Base-by-base conservation (phyloP, 2,797 vertebrate genomes). In the Euphonia xanthogaster region DNA sequence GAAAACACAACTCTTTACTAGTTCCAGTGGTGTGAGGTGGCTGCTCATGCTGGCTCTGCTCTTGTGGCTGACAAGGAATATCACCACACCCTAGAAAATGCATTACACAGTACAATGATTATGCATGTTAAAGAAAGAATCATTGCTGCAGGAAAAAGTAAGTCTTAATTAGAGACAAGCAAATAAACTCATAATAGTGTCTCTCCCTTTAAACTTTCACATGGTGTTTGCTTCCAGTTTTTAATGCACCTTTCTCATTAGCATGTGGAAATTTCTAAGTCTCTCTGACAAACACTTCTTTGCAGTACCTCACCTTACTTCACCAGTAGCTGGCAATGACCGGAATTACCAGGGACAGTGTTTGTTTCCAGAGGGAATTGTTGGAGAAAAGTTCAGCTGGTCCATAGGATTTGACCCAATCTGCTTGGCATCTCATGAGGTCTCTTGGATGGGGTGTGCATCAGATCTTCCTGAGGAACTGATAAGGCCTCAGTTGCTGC, bases 21-120 rank as follows among this genome's bases (percentile, higher is more conserved):
- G 78, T 89, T 92, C 55, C 33, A 53, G 15, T 45, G 51, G 60
- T 96, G 58, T 63, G 71, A 77, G 84, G 63, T 86, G 67, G 73
- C 47, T 93, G 74, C 74, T 85, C 19, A 19, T 5, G 53, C 58
- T 93, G 71, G 90, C 85, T 72, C 27, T 93, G 55, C 44, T 71
- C n/a, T 88, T 57, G 47, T 72, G 72, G 72, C 74, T 90, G 95
- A 94, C 92, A 95, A 90, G 87, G 72, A 95, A 61, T 54, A 94
- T 78, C 93, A 90, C 95, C 94, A 89, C 80, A 1, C 95, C 95
- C 95, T 89, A 47, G 21, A 60, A 88, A 85, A 77, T 9, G 35
- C 90, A 91, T 93, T 94, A 91, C 88, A 93, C 44, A 63, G 35
- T 79, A 67, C 66, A 75, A n/a, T 74, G 85, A 91, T 78, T n/a